Evolutionary conservation across 2,797 vertebrate species (phyloP).

Genomic region (Acanthurus leucopareius): DNA sequence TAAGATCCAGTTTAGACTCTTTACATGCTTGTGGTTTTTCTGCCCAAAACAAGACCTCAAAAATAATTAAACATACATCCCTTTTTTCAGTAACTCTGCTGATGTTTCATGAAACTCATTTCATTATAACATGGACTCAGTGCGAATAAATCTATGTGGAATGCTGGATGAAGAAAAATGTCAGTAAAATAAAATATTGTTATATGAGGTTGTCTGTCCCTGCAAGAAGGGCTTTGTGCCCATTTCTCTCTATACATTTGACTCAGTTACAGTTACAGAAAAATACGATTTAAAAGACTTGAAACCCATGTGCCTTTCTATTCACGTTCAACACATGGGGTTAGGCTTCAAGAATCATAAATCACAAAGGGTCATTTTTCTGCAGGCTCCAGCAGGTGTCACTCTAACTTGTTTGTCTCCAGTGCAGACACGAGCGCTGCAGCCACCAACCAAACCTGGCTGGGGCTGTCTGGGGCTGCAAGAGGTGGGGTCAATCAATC

Average conservation of each 20-base stretch:
- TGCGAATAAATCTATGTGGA: conserved; percentile 28
- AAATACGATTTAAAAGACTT: background rate
- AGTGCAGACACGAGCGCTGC: conserved; percentile 1
- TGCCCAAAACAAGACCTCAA: conserved; percentile 8
- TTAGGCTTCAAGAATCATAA: conserved; percentile 2
- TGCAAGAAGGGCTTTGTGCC: background rate
- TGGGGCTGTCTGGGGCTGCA: conserved; percentile 29
- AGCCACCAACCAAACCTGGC: conserved; percentile 37
- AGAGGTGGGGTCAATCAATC: conserved; percentile 68
- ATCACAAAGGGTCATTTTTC: conserved; percentile 20
- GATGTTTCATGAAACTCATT: background rate
- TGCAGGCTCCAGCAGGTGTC: conserved; percentile 79
- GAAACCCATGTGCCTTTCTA: background rate
- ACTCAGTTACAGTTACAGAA: background rate
- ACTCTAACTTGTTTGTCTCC: conserved; percentile 68
- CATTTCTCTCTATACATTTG: background rate
- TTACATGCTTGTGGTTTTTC: conserved; percentile 12
- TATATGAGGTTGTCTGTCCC: conserved; percentile 17
- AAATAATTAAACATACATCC: too few relatives aligned
- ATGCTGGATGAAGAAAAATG: conserved; percentile 13
- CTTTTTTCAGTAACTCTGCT: conserved; percentile 2
- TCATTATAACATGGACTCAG: conserved; percentile 17
- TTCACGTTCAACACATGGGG: conserved; percentile 5
- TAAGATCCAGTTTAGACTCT: conserved; percentile 1
- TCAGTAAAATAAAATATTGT: too few relatives aligned